Evolutionary conservation across 1,140 invertebrate species (phyloP).

Genomic region (Cydia amplana): DNA sequence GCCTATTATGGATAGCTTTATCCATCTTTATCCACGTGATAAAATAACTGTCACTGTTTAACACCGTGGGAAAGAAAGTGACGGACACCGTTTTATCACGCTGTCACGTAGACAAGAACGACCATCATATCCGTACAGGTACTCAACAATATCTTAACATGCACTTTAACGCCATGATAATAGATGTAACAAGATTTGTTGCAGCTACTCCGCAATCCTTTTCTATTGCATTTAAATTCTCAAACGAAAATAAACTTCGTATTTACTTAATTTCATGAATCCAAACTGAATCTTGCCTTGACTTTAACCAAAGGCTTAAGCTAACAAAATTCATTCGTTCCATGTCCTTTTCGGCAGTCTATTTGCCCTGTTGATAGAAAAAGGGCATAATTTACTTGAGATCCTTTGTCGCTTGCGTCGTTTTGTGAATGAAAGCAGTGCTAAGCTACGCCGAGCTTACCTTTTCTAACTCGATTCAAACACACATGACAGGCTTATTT

Average conservation of each 20-base stretch:
- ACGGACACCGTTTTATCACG: too few species aligned
- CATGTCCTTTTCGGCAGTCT: neutral
- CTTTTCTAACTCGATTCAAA: constrained; percentile 22
- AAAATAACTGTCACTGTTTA: too few species aligned
- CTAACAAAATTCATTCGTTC: neutral
- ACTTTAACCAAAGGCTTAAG: neutral
- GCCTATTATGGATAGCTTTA: too few species aligned
- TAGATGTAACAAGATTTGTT: too few species aligned
- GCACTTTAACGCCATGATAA: too few species aligned
- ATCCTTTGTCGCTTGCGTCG: neutral
- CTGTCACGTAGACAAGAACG: too few species aligned
- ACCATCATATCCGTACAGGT: too few species aligned
- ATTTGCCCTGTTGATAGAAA: neutral
- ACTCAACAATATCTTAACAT: too few species aligned
- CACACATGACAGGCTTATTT: constrained; percentile 19
- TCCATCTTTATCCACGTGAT: too few species aligned
- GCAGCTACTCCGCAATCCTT: too few species aligned
- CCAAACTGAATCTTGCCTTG: neutral
- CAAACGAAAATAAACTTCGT: neutral
- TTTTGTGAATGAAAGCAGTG: neutral
- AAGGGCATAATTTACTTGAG: neutral
- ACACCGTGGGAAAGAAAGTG: too few species aligned
- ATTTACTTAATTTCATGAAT: neutral
- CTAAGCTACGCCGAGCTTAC: constrained; percentile 19
- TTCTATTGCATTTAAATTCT: too few species aligned